Base-by-base conservation (phyloP, 2,797 vertebrate species). In the Malurus splendens region DNA sequence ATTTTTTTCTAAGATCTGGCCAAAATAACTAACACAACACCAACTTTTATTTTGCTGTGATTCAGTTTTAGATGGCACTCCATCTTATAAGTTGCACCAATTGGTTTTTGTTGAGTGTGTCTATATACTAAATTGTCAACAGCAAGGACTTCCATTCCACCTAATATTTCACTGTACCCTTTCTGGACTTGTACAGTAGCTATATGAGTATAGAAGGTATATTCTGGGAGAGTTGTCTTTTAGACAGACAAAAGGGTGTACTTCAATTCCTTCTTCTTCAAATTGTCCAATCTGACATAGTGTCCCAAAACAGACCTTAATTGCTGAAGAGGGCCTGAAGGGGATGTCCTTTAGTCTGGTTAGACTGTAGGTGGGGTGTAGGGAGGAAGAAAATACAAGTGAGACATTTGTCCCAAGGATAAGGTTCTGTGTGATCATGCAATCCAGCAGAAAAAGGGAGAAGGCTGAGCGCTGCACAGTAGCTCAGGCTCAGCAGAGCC, bases 41-140 rank as follows among this genome's bases (percentile, higher is more conserved):
- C 50, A n/a, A 65, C 52, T 89, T 89, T 82, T 85, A 80, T 68
- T 90, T 89, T 82, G 66, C 62, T 89, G 11, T 75, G 70, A 82
- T 52, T 89, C 89, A 83, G 55, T 87, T 93, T 93, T 78, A 94
- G 73, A 18, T 78, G 82, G 44, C 22, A 81, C 73, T 94, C 62
- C 66, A 80, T 91, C 70, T 81, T 81, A 55, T 1, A 36, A 87
- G 51, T 30, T 62, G 47, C 22, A 25, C 47, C 48, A 30, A 85
- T 81, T 47, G 50, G 5, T 42, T 89, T 85, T 74, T 57, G 38
- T 62, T 71, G 68, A 87, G 61, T 20, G 22, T 87, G 38, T 72
- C 61, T 68, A 27, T 73, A 90, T 54, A 82, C 23, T 54, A 82
- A 18, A 36, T 41, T 77, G 61, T 78, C 85, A 93, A 75, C 28